Evolutionary conservation across 2,797 vertebrate genomes (phyloP).

Genomic region (Picus viridis): DNA sequence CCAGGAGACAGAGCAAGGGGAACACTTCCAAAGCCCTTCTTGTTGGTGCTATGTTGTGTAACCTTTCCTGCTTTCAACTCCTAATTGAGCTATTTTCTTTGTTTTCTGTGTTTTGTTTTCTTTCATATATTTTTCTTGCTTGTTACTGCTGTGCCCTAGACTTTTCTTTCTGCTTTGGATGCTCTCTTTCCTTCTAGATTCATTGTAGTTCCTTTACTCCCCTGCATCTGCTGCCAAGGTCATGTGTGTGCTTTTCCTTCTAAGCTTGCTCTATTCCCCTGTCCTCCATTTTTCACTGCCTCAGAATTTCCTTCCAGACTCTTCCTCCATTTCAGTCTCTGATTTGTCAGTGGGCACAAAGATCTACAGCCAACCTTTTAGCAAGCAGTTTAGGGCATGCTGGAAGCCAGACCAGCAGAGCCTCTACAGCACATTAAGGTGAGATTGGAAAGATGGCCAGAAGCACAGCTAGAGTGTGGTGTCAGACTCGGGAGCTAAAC

Average conservation of each 20-base stretch:
- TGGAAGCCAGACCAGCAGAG: not conserved
- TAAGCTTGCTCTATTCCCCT: not conserved
- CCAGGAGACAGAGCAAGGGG: not conserved
- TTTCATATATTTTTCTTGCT: constrained; percentile 26
- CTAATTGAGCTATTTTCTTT: not conserved
- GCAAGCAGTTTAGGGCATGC: not conserved
- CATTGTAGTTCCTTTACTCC: not conserved
- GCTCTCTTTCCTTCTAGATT: not conserved
- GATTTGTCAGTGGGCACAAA: not conserved
- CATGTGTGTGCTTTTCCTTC: not conserved
- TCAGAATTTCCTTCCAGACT: not conserved
- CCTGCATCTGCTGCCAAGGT: not conserved
- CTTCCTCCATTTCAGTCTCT: not conserved
- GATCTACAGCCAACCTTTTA: not conserved
- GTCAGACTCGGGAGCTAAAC: constrained; percentile 29
- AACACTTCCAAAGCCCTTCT: not conserved
- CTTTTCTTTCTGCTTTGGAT: not conserved
- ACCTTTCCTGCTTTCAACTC: not conserved
- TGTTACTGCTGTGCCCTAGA: not conserved
- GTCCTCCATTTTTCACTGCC: not conserved
- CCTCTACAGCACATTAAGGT: not conserved
- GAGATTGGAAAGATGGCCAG: constrained; percentile 26
- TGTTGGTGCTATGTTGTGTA: not conserved
- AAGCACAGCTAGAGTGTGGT: not conserved
- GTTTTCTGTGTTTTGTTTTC: not conserved